phyloP scores from a whole-genome alignment of 2,113 vertebrate genomes.

The Perccottus glenii region DNA sequence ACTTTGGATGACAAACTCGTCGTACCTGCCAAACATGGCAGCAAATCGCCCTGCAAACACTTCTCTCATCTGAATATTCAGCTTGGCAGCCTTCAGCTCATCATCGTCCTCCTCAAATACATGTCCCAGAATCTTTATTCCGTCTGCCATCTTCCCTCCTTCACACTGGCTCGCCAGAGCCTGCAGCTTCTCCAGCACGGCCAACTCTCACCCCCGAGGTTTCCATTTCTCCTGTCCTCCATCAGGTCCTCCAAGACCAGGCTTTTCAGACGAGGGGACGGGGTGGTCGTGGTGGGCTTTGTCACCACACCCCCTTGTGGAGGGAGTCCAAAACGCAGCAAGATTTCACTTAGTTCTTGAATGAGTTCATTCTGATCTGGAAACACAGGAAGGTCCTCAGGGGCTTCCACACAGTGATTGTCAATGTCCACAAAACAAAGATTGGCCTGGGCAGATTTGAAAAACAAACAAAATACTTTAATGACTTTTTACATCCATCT shows the following conservation, averaged over 20 bases:
- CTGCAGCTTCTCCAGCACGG: slow-evolving; percentile 89
- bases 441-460: slow-evolving; percentile 83
- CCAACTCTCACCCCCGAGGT: slow-evolving; percentile 85
- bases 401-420: slow-evolving; percentile 89
- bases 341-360: slow-evolving; percentile 90
- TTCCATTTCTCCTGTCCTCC: slow-evolving; percentile 92
- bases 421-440: slow-evolving; percentile 97
- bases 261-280: slow-evolving; percentile 80
- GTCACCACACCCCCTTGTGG: slow-evolving; percentile 77
- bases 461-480: slow-evolving; percentile 2
- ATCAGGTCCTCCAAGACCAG: slow-evolving; percentile 88
- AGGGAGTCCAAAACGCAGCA: slow-evolving; percentile 86
- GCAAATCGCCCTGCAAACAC: slow-evolving; percentile 92
- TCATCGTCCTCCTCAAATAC: slow-evolving; percentile 83
- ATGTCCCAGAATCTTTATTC: slow-evolving; percentile 59
- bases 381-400: slow-evolving; percentile 92
- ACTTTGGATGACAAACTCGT: slow-evolving; percentile 93
- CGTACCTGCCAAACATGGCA: slow-evolving; percentile 92
- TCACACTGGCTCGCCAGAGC: slow-evolving; percentile 83
- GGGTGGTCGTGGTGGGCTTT: slow-evolving; percentile 75
- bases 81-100: slow-evolving; percentile 86
- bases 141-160: slow-evolving; percentile 54
- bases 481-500: neutral
- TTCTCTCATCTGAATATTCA: slow-evolving; percentile 92
- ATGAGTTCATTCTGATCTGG: slow-evolving; percentile 92